Conservation (phyloP, 2,888 invertebrate species). For the Agriotes lineatus region DNA sequence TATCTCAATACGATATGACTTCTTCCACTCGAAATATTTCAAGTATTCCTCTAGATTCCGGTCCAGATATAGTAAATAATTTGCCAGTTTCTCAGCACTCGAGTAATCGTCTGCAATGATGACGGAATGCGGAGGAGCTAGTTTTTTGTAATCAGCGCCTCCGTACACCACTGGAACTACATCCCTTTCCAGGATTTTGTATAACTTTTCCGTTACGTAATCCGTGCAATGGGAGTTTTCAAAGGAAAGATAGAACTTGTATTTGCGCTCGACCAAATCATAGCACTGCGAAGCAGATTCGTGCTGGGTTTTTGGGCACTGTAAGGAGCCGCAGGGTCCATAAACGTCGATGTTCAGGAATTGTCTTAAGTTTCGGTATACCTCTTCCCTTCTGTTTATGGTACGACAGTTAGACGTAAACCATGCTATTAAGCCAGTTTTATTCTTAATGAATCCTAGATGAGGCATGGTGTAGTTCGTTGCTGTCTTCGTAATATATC, state of each 20-base stretch:
- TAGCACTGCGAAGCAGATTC: slow-evolving; percentile 67
- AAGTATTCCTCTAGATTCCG: slow-evolving; percentile 68
- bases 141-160: slow-evolving; percentile 71
- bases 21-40: slow-evolving; percentile 72
- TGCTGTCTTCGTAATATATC: slow-evolving; percentile 41
- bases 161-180: slow-evolving; percentile 78
- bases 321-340: slow-evolving; percentile 71
- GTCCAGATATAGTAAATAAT: slow-evolving; percentile 67
- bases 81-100: slow-evolving; percentile 67
- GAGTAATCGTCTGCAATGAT: slow-evolving; percentile 72
- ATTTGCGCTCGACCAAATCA: slow-evolving; percentile 68
- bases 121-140: slow-evolving; percentile 68
- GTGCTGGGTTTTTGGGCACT: too few species aligned
- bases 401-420: slow-evolving; percentile 70
- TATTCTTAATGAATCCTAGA: slow-evolving; percentile 51
- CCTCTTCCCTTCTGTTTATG: slow-evolving; percentile 64
- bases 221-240: slow-evolving; percentile 79
- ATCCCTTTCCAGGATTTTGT: slow-evolving; percentile 70
- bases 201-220: slow-evolving; percentile 75
- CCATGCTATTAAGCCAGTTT: slow-evolving; percentile 70
- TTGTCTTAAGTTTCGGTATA: slow-evolving; percentile 68
- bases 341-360: slow-evolving; percentile 74
- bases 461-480: slow-evolving; percentile 50
- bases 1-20: slow-evolving; percentile 51
- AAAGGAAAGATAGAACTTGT: slow-evolving; percentile 79